Percentiles rank a stretch among this genome's conserved stretches.
phyloP scores from a whole-genome alignment of 2,888 invertebrate genomes.

The Aspidiotus destructor region DNA sequence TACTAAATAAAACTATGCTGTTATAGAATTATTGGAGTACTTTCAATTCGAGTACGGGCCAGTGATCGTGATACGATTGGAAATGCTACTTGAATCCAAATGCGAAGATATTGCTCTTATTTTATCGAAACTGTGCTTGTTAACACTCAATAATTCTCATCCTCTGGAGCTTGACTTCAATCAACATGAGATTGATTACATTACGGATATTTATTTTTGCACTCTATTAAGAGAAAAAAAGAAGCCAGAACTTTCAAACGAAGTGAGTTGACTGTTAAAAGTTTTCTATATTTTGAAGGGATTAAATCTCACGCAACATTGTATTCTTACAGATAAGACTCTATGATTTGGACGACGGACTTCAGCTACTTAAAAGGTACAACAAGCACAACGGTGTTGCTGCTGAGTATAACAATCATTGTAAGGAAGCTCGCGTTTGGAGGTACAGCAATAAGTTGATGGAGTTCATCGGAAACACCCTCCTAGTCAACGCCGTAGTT shows the following conservation, averaged over 20 bases:
- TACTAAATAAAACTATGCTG: too few species aligned
- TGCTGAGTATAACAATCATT: conserved; percentile 18
- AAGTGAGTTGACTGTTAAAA: conserved; percentile 41
- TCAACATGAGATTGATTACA: conserved; percentile 47
- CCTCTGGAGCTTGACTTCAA: conserved; percentile 35
- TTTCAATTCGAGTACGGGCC: conserved; percentile 52
- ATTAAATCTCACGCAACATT: too few species aligned
- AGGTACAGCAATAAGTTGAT: conserved; percentile 49
- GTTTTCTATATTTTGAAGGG: too few species aligned
- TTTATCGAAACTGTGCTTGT: conserved; percentile 50
- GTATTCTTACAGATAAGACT: conserved; percentile 42
- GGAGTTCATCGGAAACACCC: conserved; percentile 49
- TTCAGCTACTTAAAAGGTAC: conserved; percentile 48
- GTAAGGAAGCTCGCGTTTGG: conserved; percentile 44
- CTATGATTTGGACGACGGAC: conserved; percentile 48
- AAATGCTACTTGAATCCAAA: conserved; percentile 52
- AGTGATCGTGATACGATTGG: conserved; percentile 52
- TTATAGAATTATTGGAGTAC: conserved; percentile 45
- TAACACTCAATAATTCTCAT: conserved; percentile 43
- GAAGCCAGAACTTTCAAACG: conserved; percentile 47
- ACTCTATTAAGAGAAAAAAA: conserved; percentile 50
- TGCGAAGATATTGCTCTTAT: conserved; percentile 53
- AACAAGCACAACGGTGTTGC: conserved; percentile 35
- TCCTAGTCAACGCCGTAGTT: conserved; percentile 49
- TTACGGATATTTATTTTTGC: conserved; percentile 52